Percentiles rank a stretch among this genome's conserved stretches.
Conservation (phyloP, 2,888 invertebrate genomes). For the Bedellia somnulentella region DNA sequence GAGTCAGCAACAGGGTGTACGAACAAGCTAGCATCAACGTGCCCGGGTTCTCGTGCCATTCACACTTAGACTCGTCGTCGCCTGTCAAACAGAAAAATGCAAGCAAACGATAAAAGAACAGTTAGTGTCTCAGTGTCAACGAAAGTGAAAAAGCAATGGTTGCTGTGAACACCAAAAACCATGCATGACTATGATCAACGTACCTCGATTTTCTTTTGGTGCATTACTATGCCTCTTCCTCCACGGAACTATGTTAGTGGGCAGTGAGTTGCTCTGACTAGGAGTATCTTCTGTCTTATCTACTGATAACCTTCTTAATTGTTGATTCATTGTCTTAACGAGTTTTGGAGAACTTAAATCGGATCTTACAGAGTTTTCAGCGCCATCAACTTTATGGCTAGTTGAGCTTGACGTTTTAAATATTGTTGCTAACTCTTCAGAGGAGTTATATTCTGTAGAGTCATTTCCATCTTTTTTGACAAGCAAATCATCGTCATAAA, state of each 20-base stretch:
- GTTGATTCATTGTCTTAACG: constrained; percentile 47
- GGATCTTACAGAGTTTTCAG: constrained; percentile 23
- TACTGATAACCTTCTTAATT: constrained; percentile 40
- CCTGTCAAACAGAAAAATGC: constrained; percentile 34
- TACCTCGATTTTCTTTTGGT: constrained; percentile 55
- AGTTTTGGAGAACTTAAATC: constrained; percentile 52
- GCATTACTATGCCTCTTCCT: constrained; percentile 49
- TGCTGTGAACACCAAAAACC: constrained; percentile 37
- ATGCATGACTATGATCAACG: constrained; percentile 46
- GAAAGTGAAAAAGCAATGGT: constrained; percentile 1
- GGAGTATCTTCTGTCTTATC: constrained; percentile 36
- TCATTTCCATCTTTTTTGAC: constrained; percentile 37
- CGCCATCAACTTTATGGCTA: constrained; percentile 18
- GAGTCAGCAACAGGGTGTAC: constrained; percentile 71
- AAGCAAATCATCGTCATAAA: constrained; percentile 47
- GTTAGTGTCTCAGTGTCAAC: constrained; percentile 10
- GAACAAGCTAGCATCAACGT: constrained; percentile 76
- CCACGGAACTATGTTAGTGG: constrained; percentile 50
- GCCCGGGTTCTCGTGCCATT: constrained; percentile 65
- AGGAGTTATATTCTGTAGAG: constrained; percentile 65
- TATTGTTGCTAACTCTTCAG: constrained; percentile 66
- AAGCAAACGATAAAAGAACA: constrained; percentile 8
- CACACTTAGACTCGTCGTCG: constrained; percentile 44
- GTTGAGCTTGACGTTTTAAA: constrained; percentile 34
- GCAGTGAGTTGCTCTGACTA: constrained; percentile 52